These are phyloP conservation scores for Aegithalos caudatus DNA, from an alignment of 2,113 vertebrate species.

Conservation along the genomic window DNA sequence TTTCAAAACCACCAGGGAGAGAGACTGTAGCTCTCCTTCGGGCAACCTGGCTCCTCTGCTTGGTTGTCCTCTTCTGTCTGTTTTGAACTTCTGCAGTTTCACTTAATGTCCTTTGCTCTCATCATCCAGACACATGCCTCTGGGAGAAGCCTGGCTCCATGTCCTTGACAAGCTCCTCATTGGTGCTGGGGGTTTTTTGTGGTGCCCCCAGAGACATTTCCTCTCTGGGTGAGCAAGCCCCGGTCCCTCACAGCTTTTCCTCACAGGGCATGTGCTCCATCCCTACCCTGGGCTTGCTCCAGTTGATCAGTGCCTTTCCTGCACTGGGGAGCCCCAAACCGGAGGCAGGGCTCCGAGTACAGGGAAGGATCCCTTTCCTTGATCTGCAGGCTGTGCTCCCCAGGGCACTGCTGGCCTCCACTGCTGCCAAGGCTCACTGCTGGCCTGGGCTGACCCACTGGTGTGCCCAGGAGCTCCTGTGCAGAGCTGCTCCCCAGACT, in stretches of 20 bases:
- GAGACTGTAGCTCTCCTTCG: background rate
- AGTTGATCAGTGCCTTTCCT: rapidly evolving
- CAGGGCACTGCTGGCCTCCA: background rate
- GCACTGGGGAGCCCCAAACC: background rate
- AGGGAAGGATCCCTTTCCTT: background rate
- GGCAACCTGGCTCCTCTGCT: background rate
- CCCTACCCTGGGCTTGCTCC: background rate
- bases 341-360: rapidly evolving
- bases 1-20: background rate
- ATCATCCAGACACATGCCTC: rapidly evolving
- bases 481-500: background rate
- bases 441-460: background rate
- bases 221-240: background rate
- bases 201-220: background rate
- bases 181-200: background rate
- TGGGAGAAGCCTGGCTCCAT: background rate
- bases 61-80: background rate
- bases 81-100: background rate
- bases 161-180: background rate
- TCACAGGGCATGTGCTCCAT: rapidly evolving
- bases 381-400: background rate
- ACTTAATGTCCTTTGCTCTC: background rate
- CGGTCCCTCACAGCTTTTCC: background rate
- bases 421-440: background rate
- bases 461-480: background rate